Conservation (phyloP, 2,888 invertebrate genomes). For the Habroteleia sp. region DNA sequence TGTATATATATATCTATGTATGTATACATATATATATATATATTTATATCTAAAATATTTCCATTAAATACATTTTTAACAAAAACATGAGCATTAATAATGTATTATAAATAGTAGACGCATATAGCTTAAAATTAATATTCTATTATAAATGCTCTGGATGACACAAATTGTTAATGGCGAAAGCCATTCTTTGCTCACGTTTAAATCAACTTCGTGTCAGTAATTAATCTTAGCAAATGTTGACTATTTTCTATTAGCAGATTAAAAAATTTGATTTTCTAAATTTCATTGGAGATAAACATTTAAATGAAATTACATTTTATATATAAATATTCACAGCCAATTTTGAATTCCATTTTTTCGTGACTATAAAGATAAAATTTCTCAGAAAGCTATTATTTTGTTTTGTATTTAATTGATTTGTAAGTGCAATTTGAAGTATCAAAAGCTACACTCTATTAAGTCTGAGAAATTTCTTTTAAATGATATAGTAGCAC, state of each 20-base stretch:
- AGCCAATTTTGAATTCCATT: conserved; percentile 4
- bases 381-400: conserved; percentile 29
- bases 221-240: conserved; percentile 25
- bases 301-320: too few relatives aligned
- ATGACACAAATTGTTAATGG: conserved; percentile 35
- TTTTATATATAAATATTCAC: conserved; percentile 10
- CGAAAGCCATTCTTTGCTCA: conserved; percentile 12
- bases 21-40: too few relatives aligned
- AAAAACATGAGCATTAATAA: conserved; percentile 54
- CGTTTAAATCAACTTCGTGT: conserved; percentile 1
- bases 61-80: conserved; percentile 44
- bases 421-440: conserved; percentile 6
- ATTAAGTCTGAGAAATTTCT: conserved; percentile 24
- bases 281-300: too few relatives aligned
- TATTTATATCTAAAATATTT: conserved; percentile 51
- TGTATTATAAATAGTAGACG: conserved; percentile 38
- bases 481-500: not conserved
- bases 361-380: not conserved
- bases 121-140: conserved; percentile 31
- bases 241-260: too few relatives aligned
- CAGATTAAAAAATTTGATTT: too few relatives aligned
- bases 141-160: conserved; percentile 47
- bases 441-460: conserved; percentile 48
- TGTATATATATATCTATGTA: too few relatives aligned
- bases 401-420: not conserved